Base-by-base conservation (phyloP, 1,140 invertebrate species). In the Pseudomyrmex gracilis region DNA sequence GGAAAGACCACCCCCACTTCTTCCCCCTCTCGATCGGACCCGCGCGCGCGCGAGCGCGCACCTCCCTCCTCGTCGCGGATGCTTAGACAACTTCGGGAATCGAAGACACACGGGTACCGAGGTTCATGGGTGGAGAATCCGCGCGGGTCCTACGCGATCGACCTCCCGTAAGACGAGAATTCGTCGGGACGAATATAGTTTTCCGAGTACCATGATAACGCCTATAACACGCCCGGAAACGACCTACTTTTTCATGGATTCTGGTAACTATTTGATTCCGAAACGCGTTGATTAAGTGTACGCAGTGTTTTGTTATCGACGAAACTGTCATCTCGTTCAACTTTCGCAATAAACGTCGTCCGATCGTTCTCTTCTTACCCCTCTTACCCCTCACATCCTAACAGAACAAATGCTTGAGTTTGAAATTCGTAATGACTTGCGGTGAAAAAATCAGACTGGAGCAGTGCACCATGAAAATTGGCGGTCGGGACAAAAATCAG, bases 71-170 rank as follows among this genome's bases (percentile, higher is more conserved):
- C 66, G 51, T 80, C 70, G 70, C 71, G 68, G 76, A 53, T 80
- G 66, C 76, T 78, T 66, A 76, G 68, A 73, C 74, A 73, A 53
- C 67, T 66, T 70, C 58, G 73, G 60, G 57, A 87, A 73, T 34
- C 55, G 76, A 76, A 82, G 82, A 70, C 80, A 87, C 49, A 87
- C 84, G 77, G 71, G 78, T 68, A 87, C 66, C 86, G 86, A 86
- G 86, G 86, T 83, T 49, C 82, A 78, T 85, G 82, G 67, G 85
- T 84, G 86, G 74, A 87, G 86, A 87, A 87, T 73, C 74, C 84
- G 80, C 80, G 80, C 57, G 85, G 67, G 67, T 87, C 64, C 68
- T 49, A 73, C 68, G 73, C 73, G 71, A 82, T 76, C 73, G 70
- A 55, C 76, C 77, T 80, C 73, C 66, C 51, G 47, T 34, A 22